Conservation (phyloP, 1,140 invertebrate genomes). For the Teleopsis dalmanni region DNA sequence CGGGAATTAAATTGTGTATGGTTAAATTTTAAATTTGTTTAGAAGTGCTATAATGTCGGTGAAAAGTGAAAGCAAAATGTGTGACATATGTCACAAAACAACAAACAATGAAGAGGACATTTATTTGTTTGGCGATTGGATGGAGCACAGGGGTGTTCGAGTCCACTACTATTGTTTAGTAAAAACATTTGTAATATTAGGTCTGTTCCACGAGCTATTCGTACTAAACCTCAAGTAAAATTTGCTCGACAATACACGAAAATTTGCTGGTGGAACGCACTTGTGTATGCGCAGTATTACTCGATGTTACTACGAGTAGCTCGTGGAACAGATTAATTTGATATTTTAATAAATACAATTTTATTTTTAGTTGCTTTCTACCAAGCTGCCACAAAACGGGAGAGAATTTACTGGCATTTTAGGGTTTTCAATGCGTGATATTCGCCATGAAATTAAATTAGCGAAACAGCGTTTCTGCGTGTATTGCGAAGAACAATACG, state of each 20-base stretch:
- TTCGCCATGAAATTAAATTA: conserved; percentile 17
- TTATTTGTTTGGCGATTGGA: conserved; percentile 27
- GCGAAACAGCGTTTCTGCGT: conserved; percentile 15
- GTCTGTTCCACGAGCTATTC: no score
- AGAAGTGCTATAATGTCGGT: no score
- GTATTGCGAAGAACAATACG: conserved; percentile 18
- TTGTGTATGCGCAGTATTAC: no score
- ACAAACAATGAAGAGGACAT: conserved; percentile 7
- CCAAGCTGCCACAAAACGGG: conserved; percentile 25
- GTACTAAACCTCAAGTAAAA: no score
- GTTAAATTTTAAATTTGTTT: no score
- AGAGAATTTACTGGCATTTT: conserved; percentile 25
- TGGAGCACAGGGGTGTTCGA: conserved; percentile 15
- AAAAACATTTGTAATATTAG: not conserved
- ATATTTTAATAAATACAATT: not conserved
- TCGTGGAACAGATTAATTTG: no score
- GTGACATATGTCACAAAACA: conserved; percentile 18
- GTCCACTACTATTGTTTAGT: conserved; percentile 39
- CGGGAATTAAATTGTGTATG: no score
- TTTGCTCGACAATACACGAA: not conserved
- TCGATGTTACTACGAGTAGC: no score
- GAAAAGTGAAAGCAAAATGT: no score
- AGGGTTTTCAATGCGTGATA: conserved; percentile 29
- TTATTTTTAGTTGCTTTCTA: conserved; percentile 23
- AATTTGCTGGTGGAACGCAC: not conserved